These are phyloP conservation scores for Cydia pomonella DNA, from an alignment of 1,140 invertebrate species.

Conservation along the genomic window DNA sequence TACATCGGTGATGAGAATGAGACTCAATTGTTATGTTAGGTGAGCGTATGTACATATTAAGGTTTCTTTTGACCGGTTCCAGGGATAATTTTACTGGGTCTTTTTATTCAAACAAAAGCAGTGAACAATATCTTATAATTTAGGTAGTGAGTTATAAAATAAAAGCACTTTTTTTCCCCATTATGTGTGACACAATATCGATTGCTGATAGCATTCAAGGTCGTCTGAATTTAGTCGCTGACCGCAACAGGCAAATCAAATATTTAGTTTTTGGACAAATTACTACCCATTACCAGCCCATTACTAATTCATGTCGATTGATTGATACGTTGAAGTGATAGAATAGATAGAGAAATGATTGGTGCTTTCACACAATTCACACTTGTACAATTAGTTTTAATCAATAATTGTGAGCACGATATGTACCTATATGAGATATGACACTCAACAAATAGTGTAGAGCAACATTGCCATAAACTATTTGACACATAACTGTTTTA, in stretches of 20 bases:
- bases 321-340: neutral
- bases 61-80: no score
- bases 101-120: neutral
- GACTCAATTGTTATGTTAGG: no score
- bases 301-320: neutral
- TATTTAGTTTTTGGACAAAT: neutral
- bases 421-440: neutral
- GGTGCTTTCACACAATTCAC: no score
- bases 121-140: neutral
- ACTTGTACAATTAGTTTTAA: no score
- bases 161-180: slow-evolving; percentile 6
- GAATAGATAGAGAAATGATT: no score
- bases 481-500: no score
- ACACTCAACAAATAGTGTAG: no score
- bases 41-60: no score
- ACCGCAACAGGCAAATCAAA: neutral
- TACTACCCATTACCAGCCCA: neutral
- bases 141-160: neutral
- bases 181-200: neutral
- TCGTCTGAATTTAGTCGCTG: neutral
- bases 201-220: neutral
- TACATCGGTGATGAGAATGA: no score
- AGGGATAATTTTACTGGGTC: no score
- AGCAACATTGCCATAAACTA: no score
- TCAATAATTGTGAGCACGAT: no score